A percentile compares a stretch with the other conserved stretches of the same genome.
Evolutionary conservation across 2,797 vertebrate genomes (phyloP).

Genomic region (Pteronotus mesoamericanus): DNA sequence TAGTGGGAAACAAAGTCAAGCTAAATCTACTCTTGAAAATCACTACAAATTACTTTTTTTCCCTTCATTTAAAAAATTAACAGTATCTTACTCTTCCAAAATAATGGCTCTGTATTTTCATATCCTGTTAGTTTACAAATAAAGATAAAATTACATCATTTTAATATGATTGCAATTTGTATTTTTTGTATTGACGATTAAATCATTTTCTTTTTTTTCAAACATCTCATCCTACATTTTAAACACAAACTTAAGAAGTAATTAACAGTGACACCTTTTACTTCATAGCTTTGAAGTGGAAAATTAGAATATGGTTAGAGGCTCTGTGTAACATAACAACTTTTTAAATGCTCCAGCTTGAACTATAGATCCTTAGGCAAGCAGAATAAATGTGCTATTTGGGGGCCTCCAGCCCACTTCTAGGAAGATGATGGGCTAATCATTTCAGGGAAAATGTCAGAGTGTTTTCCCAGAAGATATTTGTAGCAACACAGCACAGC

Average conservation of each 20-base stretch:
- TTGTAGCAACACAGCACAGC: neutral
- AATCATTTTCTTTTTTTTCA: neutral
- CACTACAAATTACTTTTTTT: neutral
- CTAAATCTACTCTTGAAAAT: neutral
- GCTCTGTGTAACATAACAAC: neutral
- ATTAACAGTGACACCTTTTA: slow-evolving; percentile 30
- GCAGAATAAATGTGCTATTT: slow-evolving; percentile 30
- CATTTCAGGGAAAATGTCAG: slow-evolving; percentile 35
- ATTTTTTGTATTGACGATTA: neutral
- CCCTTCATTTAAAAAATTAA: neutral
- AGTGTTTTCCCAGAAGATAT: slow-evolving; percentile 17
- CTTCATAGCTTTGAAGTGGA: neutral
- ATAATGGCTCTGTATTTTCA: neutral
- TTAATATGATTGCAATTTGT: neutral
- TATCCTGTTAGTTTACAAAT: neutral
- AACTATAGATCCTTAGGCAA: neutral
- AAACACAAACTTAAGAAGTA: neutral
- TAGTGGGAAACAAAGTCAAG: neutral
- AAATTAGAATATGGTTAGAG: slow-evolving; percentile 21
- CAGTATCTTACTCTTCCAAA: neutral
- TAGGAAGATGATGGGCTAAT: slow-evolving; percentile 48
- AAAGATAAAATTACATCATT: neutral
- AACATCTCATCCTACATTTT: neutral
- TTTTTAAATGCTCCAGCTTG: neutral
- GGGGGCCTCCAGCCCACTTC: neutral